These are phyloP conservation scores for Antheraea mylitta DNA, from an alignment of 1,140 invertebrate genomes.

Conservation along the genomic window DNA sequence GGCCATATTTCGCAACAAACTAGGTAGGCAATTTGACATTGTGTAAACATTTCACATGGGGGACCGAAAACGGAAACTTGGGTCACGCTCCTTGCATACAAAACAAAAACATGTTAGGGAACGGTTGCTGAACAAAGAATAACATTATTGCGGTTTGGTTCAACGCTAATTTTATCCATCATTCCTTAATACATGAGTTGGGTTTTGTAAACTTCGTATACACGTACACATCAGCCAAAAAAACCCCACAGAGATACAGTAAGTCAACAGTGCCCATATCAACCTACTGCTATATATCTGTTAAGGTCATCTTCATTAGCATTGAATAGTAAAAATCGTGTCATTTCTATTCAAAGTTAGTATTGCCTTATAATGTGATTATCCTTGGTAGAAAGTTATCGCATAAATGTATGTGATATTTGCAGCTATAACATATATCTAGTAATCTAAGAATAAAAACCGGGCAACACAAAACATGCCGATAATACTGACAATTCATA, in stretches of 20 bases:
- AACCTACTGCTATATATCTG: background rate
- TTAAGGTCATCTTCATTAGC: background rate
- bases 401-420: background rate
- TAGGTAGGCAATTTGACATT: constrained; percentile 53
- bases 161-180: background rate
- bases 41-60: constrained; percentile 64
- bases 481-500: too few species aligned
- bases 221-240: background rate
- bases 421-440: too few species aligned
- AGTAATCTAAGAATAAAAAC: too few species aligned
- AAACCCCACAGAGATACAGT: background rate
- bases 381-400: background rate
- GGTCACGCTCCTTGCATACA: constrained; percentile 54
- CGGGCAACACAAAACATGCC: too few species aligned
- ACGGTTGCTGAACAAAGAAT: constrained; percentile 16
- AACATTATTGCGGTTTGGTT: constrained; percentile 12
- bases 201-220: background rate
- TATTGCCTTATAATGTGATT: background rate
- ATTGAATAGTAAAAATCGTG: constrained; percentile 1
- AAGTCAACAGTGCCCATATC: background rate
- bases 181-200: background rate
- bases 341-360: background rate
- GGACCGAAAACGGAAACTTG: constrained; percentile 58
- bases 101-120: constrained; percentile 32
- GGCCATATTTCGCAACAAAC: constrained; percentile 49